Evolutionary conservation across 2,113 vertebrate genomes (phyloP).

Genomic region (Phaetusa simplex): DNA sequence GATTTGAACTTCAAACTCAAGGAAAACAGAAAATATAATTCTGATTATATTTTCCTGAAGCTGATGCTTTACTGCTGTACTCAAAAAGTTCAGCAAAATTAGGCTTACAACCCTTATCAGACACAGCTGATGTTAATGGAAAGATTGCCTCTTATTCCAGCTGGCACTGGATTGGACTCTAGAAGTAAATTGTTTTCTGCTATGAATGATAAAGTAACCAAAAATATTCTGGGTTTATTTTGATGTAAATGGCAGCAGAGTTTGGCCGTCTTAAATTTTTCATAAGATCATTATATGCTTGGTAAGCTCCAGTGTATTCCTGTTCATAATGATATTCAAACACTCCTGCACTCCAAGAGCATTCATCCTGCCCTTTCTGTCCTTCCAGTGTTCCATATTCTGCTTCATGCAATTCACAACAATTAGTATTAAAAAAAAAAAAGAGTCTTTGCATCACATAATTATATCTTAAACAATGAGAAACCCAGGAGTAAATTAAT

Average conservation of each 20-base stretch:
- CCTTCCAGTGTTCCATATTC: background rate
- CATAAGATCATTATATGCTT: background rate
- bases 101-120: background rate
- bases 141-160: background rate
- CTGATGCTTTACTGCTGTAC: background rate
- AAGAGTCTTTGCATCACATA: background rate
- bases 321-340: conserved; percentile 5
- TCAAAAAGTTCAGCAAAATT: background rate
- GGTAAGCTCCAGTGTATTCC: background rate
- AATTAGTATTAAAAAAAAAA: background rate
- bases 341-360: background rate
- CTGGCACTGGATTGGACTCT: background rate
- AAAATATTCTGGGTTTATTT: background rate
- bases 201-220: background rate
- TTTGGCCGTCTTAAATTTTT: background rate
- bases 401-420: conserved; percentile 6
- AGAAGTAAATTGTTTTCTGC: background rate
- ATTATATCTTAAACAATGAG: conserved; percentile 38
- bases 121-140: background rate
- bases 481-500: conserved; percentile 56
- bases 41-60: background rate
- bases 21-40: background rate
- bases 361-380: background rate
- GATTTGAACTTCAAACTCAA: background rate
- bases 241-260: background rate